Conservation (phyloP, 2,797 vertebrate species). For the Antrozous pallidus region DNA sequence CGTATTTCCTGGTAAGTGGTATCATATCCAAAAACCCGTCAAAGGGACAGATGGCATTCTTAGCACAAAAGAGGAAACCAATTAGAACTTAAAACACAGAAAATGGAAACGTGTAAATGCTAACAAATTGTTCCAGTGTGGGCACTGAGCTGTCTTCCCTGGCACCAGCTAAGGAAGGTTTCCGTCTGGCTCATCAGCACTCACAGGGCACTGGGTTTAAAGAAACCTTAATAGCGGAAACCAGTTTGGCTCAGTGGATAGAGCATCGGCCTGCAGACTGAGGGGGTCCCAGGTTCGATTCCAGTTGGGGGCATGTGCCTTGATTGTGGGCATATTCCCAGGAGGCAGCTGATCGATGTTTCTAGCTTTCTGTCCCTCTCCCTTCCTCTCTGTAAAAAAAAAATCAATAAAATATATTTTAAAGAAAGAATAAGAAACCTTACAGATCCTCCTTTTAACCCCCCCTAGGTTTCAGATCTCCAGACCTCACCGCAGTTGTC, state of each 20-base stretch:
- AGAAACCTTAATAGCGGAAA: too few relatives aligned
- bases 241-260: too few relatives aligned
- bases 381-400: too few relatives aligned
- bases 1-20: slow-evolving; percentile 54
- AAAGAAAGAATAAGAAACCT: too few relatives aligned
- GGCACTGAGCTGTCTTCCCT: neutral
- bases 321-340: too few relatives aligned
- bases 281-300: too few relatives aligned
- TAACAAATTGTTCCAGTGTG: slow-evolving; percentile 52
- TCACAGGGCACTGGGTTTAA: neutral
- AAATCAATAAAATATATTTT: too few relatives aligned
- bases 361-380: too few relatives aligned
- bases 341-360: too few relatives aligned
- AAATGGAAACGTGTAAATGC: slow-evolving; percentile 52
- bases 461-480: neutral
- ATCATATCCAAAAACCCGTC: slow-evolving; percentile 72
- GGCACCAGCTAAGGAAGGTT: neutral
- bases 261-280: too few relatives aligned
- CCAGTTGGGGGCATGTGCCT: too few relatives aligned
- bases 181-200: neutral
- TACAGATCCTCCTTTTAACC: neutral
- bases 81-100: slow-evolving; percentile 67
- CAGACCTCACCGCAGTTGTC: neutral
- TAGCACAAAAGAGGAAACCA: slow-evolving; percentile 67
- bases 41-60: slow-evolving; percentile 73